These are phyloP conservation scores for Hybognathus amarus DNA, from an alignment of 2,797 vertebrate genomes.

Conservation along the genomic window DNA sequence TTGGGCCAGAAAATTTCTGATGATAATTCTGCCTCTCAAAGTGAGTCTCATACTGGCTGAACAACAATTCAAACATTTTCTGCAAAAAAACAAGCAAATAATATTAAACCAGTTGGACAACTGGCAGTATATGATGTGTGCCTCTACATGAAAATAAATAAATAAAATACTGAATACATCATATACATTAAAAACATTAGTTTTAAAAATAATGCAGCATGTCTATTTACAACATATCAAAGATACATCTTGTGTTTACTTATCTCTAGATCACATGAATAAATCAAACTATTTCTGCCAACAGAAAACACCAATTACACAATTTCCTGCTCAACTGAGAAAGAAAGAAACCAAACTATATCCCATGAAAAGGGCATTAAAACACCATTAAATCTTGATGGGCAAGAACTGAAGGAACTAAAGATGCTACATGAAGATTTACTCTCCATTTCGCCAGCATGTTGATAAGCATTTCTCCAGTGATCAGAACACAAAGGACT, in stretches of 20 bases:
- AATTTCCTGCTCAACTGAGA: neutral
- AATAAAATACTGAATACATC: neutral
- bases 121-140: neutral
- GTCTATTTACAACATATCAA: neutral
- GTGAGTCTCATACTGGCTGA: neutral
- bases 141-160: neutral
- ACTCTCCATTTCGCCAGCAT: constrained; percentile 8
- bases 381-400: neutral
- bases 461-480: constrained; percentile 20
- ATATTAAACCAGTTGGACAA: neutral
- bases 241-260: neutral
- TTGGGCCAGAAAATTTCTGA: constrained; percentile 49
- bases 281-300: neutral
- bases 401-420: constrained; percentile 17
- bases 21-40: constrained; percentile 14
- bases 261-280: neutral
- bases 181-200: neutral
- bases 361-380: neutral
- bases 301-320: neutral
- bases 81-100: neutral
- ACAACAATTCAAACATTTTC: neutral
- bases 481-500: constrained; percentile 8
- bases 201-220: neutral
- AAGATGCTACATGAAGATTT: neutral
- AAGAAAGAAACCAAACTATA: neutral